A percentile compares a stretch with the other conserved stretches of the same genome.
phyloP scores from a whole-genome alignment of 64 coral and sea anemone genomes.

The Acropora tenuis region DNA sequence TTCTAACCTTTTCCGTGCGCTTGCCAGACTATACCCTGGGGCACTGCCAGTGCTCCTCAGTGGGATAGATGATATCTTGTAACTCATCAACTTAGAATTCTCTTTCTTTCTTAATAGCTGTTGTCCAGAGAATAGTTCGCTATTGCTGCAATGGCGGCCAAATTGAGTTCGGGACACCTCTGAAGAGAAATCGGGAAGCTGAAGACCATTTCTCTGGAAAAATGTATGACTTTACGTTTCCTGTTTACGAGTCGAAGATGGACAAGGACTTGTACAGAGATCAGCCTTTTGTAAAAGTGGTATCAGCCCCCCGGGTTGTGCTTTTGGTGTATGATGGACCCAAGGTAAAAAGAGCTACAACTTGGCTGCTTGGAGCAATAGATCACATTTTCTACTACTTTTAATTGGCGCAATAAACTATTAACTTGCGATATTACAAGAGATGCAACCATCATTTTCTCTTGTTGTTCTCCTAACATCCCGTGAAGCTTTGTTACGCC shows the following conservation, averaged over 20 bases:
- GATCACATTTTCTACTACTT: no score
- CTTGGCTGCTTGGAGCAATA: no score
- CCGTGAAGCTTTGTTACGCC: no score
- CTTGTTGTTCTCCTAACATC: no score
- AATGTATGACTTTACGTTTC: constrained; percentile 87
- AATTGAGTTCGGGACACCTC: constrained; percentile 57
- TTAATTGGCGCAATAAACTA: no score
- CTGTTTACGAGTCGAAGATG: constrained; percentile 64
- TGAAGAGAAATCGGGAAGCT: constrained; percentile 62
- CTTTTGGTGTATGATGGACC: constrained; percentile 38
- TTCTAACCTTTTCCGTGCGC: background rate
- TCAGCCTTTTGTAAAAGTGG: constrained; percentile 58
- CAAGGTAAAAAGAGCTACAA: background rate
- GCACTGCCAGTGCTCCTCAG: no score
- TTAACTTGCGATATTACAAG: no score
- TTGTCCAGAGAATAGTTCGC: constrained; percentile 53
- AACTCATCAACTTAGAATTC: background rate
- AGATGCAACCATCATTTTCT: no score
- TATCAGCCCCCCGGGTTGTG: constrained; percentile 61
- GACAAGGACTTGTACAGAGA: constrained; percentile 47
- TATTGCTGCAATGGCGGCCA: constrained; percentile 76
- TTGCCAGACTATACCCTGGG: no score
- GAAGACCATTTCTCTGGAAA: constrained; percentile 75
- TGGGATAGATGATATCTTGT: background rate
- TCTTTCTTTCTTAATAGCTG: constrained; percentile 26